These are phyloP conservation scores for Agonopterix heracliana DNA, from an alignment of 2,888 invertebrate genomes.

Conservation along the genomic window DNA sequence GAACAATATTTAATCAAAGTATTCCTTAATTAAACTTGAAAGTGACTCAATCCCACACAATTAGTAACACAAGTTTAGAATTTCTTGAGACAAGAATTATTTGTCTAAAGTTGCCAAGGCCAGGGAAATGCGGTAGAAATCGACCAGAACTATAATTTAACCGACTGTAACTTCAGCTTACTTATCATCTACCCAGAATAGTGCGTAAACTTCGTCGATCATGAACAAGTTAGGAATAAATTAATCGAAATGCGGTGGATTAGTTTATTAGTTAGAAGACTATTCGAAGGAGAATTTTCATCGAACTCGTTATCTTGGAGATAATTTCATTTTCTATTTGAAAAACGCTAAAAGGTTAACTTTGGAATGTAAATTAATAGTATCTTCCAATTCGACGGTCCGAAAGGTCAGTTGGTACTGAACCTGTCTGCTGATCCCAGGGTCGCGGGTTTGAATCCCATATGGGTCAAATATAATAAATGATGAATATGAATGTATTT, in stretches of 20 bases:
- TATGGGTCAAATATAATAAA: too few species aligned
- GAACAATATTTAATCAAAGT: too few species aligned
- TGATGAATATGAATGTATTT: too few species aligned
- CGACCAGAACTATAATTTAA: slow-evolving; percentile 13
- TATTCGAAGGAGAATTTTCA: slow-evolving; percentile 2
- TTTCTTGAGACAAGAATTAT: not conserved
- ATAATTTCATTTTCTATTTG: too few species aligned
- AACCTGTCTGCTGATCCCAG: too few species aligned
- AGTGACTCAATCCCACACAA: not conserved
- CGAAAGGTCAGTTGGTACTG: too few species aligned
- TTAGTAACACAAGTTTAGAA: not conserved
- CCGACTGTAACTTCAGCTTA: slow-evolving; percentile 11
- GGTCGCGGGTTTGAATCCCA: too few species aligned
- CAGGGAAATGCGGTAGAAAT: not conserved
- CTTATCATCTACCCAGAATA: slow-evolving; percentile 12
- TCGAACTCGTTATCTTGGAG: not conserved
- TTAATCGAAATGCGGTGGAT: slow-evolving; percentile 12
- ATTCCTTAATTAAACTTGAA: too few species aligned
- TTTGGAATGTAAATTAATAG: too few species aligned
- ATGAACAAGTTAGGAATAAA: slow-evolving; percentile 15
- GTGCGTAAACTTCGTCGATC: slow-evolving; percentile 12
- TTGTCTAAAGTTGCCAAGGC: not conserved
- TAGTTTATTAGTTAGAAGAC: slow-evolving; percentile 12
- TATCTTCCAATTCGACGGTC: too few species aligned
- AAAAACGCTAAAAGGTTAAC: too few species aligned